Conservation (phyloP, 1,140 invertebrate species). For the Zaprionus tsacasi region DNA sequence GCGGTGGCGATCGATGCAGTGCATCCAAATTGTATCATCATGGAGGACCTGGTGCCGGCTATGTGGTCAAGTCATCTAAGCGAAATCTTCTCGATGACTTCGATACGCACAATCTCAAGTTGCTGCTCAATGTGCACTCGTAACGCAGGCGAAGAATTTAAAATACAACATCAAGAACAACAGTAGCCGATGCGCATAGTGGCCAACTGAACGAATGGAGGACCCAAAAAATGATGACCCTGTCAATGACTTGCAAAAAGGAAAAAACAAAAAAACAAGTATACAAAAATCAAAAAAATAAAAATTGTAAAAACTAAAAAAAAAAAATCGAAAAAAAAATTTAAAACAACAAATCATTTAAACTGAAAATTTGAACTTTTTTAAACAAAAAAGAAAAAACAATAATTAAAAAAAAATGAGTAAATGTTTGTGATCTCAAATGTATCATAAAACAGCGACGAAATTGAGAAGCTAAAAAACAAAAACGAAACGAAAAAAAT, state of each 20-base stretch:
- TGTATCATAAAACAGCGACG: constrained; percentile 77
- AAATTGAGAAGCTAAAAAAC: constrained; percentile 69
- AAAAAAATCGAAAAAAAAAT: constrained; percentile 45
- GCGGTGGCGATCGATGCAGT: constrained; percentile 40
- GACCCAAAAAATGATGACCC: constrained; percentile 57
- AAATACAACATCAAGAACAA: constrained; percentile 28
- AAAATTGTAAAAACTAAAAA: constrained; percentile 68
- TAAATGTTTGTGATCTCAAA: constrained; percentile 84
- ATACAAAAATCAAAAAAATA: constrained; percentile 62
- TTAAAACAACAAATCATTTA: constrained; percentile 61
- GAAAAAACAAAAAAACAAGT: constrained; percentile 47
- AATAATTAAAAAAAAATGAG: constrained; percentile 50
- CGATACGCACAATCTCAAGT: constrained; percentile 85
- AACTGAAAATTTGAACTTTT: constrained; percentile 76
- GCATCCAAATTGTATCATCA: constrained; percentile 34
- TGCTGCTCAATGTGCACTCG: constrained; percentile 86
- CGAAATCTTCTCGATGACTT: constrained; percentile 81
- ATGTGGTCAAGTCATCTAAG: constrained; percentile 75
- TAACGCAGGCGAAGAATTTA: constrained; percentile 70
- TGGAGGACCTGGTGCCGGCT: constrained; percentile 25
- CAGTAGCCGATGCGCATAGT: constrained; percentile 33
- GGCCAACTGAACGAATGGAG: constrained; percentile 43
- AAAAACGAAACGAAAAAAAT: constrained; percentile 33
- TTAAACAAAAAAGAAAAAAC: constrained; percentile 64
- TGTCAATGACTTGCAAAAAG: constrained; percentile 60